Evolutionary conservation across 2,113 vertebrate genomes (phyloP).

Genomic region (Scartelaos histophorus): DNA sequence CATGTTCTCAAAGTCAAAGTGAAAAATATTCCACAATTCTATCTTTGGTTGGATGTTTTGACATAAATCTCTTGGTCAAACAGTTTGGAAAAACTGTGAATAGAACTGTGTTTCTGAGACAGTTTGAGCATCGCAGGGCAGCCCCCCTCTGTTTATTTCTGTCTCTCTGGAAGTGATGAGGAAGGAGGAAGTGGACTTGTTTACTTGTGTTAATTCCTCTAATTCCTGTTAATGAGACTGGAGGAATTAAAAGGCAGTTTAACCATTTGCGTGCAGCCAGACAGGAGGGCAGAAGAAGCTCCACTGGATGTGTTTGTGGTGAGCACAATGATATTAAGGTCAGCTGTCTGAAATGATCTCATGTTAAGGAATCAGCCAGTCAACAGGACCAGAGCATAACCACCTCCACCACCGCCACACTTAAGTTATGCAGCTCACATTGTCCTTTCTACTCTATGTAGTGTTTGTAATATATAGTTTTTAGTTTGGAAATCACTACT

Average conservation of each 20-base stretch:
- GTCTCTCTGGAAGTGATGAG: constrained; percentile 30
- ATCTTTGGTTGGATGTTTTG: not conserved
- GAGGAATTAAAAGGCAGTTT: constrained; percentile 22
- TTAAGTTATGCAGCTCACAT: constrained; percentile 73
- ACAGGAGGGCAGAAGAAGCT: constrained; percentile 40
- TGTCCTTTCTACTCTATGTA: constrained; percentile 54
- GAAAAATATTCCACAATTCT: constrained; percentile 30
- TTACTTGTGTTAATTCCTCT: constrained; percentile 51
- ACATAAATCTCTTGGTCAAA: constrained; percentile 12
- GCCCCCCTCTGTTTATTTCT: constrained; percentile 51
- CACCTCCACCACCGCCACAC: constrained; percentile 75
- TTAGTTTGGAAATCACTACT: not conserved
- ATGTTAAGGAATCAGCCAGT: constrained; percentile 78
- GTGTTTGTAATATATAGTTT: not conserved
- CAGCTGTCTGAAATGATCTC: constrained; percentile 83
- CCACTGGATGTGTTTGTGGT: constrained; percentile 62
- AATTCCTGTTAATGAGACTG: constrained; percentile 44
- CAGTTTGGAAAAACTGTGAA: constrained; percentile 17
- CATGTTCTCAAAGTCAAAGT: constrained; percentile 54
- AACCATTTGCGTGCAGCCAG: constrained; percentile 36
- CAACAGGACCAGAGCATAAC: constrained; percentile 77
- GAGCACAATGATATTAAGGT: constrained; percentile 76
- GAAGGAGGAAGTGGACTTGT: constrained; percentile 36
- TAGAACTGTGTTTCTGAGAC: constrained; percentile 22
- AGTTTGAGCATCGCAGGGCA: constrained; percentile 34